phyloP scores from a whole-genome alignment of 2,797 vertebrate genomes.

The Pseudotriccus pelzelni region DNA sequence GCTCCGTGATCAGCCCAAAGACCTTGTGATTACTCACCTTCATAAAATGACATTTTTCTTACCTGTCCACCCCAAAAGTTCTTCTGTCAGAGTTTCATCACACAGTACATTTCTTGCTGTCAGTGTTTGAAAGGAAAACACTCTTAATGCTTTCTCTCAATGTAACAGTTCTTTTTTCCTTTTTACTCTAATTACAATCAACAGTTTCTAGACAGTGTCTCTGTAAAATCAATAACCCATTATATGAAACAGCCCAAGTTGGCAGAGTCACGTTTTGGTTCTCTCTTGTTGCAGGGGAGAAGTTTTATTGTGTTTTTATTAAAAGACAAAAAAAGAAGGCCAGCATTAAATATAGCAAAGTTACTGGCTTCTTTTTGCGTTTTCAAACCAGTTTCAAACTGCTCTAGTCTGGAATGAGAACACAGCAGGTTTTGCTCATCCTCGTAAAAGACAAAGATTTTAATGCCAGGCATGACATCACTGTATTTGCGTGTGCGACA shows the following conservation, averaged over 20 bases:
- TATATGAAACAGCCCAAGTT: not conserved
- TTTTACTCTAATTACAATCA: not conserved
- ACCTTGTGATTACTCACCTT: not conserved
- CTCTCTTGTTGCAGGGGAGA: not conserved
- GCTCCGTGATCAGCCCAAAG: not conserved
- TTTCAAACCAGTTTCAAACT: not conserved
- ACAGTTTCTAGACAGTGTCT: not conserved
- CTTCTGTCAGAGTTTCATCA: not conserved
- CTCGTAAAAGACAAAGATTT: not conserved
- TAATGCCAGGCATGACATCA: constrained; percentile 52
- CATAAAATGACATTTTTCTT: not conserved
- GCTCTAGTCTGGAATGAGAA: not conserved
- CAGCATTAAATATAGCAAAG: not conserved
- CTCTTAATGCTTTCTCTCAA: rapidly evolving
- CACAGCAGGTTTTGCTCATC: constrained; percentile 39
- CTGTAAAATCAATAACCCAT: not conserved
- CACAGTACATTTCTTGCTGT: not conserved
- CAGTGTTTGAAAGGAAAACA: not conserved
- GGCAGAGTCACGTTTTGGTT: rapidly evolving
- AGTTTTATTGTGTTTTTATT: not conserved
- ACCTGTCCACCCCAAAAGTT: not conserved
- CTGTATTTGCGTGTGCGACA: not conserved
- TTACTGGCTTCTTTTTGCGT: not conserved
- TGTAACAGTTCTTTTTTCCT: not conserved
- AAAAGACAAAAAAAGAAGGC: not conserved